Base-by-base conservation (phyloP, 2,888 invertebrate species). In the Lasioglossum villosulum region DNA sequence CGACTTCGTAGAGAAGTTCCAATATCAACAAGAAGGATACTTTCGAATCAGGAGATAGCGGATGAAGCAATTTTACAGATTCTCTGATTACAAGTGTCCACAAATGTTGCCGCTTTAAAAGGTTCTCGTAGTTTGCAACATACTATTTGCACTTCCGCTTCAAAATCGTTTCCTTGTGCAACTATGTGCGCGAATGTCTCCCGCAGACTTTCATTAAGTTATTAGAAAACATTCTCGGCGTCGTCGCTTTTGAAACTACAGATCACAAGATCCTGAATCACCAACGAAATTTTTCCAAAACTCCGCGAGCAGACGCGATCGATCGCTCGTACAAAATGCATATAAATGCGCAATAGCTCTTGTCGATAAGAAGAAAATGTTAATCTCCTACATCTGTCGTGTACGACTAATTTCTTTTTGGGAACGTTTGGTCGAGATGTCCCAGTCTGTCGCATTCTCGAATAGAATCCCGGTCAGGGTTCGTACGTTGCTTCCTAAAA, bases 401-500 rank as follows among this genome's bases (percentile, higher is more conserved):
- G 10, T 23, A n/a, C n/a, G 12, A 39, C 1, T n/a, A 39, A 30
- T 27, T 63, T 39, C 5, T 63, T 66, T 37, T 37, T 37, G 23
- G 37, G 37, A 70, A 70, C 23, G 23, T 70, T 37, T 5, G 70
- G 14, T 12, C 37, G 14, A 68, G 37, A 37, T 68, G 4, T 66
- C 12, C 23, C n/a, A 66, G 66, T 23, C 30, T 66, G 23, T 19
- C 23, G 19, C 39, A 23, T 70, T 70, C 37, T n/a, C 37, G 37
- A 37, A n/a, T n/a, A 70, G 34, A 37, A 12, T n/a, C 39, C n/a
- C n/a, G 37, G 14, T n/a, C 39, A 39, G 37, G 23, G n/a, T 70
- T 42, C 48, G 3, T 30, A 30, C 30, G 23, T 23, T 23, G n/a
- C 27, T 83, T 82, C n/a, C 83, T 83, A 39, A 8, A 80, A 84